Conservation (phyloP, 2,113 vertebrate genomes). For the Mystacornis crossleyi region DNA sequence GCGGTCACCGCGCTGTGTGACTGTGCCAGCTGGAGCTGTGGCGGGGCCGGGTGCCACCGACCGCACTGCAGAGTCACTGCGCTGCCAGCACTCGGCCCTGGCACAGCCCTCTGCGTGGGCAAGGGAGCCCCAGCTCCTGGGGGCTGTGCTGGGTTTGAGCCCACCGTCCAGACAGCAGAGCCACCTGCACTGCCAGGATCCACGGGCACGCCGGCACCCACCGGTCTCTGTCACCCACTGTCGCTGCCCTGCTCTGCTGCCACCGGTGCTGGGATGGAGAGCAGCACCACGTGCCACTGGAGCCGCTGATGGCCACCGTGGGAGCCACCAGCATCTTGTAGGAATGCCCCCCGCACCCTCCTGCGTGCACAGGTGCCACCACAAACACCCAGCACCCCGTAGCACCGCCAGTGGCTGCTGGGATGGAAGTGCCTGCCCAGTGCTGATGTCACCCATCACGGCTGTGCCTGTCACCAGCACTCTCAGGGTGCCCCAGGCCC, state of each 20-base stretch:
- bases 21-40: neutral
- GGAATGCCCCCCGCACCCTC: neutral
- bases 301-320: neutral
- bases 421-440: neutral
- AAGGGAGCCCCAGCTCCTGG: neutral
- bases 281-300: neutral
- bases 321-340: neutral
- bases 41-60: neutral
- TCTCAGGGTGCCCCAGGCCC: neutral
- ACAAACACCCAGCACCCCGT: neutral
- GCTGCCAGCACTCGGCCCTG: neutral
- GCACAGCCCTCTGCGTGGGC: neutral
- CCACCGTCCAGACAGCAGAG: neutral
- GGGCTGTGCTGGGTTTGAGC: neutral
- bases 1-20: neutral
- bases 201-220: neutral
- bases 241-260: neutral
- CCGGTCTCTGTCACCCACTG: neutral
- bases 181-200: neutral
- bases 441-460: fast-evolving
- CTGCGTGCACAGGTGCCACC: neutral
- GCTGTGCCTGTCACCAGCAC: neutral
- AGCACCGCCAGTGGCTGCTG: neutral
- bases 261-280: neutral
- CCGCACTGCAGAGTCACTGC: neutral